Conservation (phyloP, 2,797 vertebrate genomes). For the Novumbra hubbsi region DNA sequence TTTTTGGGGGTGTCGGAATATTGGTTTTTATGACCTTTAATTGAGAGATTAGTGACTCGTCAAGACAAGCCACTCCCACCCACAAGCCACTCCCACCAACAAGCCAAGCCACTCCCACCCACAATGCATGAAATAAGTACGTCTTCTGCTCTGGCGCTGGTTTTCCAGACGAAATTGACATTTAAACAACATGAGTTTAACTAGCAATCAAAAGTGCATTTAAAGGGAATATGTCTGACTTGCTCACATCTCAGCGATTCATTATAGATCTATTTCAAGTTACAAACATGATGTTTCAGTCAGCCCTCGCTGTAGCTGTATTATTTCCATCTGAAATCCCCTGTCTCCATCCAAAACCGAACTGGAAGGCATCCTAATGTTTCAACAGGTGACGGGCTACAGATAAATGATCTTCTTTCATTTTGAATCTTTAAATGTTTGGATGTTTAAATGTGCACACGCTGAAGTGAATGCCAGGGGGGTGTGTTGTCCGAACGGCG, state of each 20-base stretch:
- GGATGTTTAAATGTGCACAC: too few relatives aligned
- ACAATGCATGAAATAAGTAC: neutral
- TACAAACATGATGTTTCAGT: too few relatives aligned
- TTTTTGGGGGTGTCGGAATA: constrained; percentile 18
- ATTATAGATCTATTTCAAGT: too few relatives aligned
- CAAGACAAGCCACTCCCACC: neutral
- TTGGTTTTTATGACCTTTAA: constrained; percentile 18
- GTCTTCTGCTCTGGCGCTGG: neutral
- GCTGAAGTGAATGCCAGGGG: neutral
- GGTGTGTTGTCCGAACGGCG: neutral
- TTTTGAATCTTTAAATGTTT: too few relatives aligned
- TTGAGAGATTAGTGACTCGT: constrained; percentile 13
- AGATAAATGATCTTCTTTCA: too few relatives aligned
- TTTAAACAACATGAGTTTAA: neutral
- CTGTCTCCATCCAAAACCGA: neutral
- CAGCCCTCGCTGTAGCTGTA: too few relatives aligned
- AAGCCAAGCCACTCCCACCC: neutral
- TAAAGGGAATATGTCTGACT: neutral
- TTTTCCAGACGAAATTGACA: neutral
- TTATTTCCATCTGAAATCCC: neutral
- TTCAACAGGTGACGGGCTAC: neutral
- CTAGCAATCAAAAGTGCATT: neutral
- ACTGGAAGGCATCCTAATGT: neutral
- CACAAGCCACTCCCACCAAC: too few relatives aligned
- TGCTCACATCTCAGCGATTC: too few relatives aligned